phyloP scores from a whole-genome alignment of 2,888 invertebrate species.

The Achlya flavicornis region DNA sequence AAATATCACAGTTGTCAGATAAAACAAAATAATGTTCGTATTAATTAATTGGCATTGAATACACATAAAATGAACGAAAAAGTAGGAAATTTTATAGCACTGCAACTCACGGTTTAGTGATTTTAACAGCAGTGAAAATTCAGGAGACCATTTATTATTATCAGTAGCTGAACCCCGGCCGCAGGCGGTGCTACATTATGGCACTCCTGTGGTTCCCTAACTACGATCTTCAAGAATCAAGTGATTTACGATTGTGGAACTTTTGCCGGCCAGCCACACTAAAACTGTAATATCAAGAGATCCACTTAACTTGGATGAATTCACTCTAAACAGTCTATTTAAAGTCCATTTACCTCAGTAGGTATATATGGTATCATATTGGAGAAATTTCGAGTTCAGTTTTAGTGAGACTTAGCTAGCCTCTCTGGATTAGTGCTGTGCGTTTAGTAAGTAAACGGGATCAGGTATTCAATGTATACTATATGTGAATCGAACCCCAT shows the following conservation, averaged over 20 bases:
- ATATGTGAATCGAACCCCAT: no score
- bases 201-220: constrained; percentile 63
- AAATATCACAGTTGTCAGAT: background rate
- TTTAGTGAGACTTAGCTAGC: background rate
- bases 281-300: constrained; percentile 51
- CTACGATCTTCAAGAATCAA: constrained; percentile 55
- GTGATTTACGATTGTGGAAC: constrained; percentile 57
- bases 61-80: background rate
- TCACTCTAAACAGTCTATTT: constrained; percentile 8
- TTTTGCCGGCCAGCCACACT: constrained; percentile 48
- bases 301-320: constrained; percentile 24
- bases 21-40: background rate
- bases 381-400: background rate
- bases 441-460: no score
- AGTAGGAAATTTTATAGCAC: background rate
- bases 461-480: no score
- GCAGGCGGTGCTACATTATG: constrained; percentile 51
- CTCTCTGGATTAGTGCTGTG: no score
- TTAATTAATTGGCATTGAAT: background rate
- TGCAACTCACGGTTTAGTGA: constrained; percentile 32
- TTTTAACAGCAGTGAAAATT: constrained; percentile 50
- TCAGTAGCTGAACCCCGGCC: constrained; percentile 48
- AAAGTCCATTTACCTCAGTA: constrained; percentile 1
- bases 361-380: background rate
- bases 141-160: constrained; percentile 60